A percentile compares a stretch with the other conserved stretches of the same genome.
Evolutionary conservation across 1,140 invertebrate genomes (phyloP).

Genomic region (Tyrophagus putrescentiae): DNA sequence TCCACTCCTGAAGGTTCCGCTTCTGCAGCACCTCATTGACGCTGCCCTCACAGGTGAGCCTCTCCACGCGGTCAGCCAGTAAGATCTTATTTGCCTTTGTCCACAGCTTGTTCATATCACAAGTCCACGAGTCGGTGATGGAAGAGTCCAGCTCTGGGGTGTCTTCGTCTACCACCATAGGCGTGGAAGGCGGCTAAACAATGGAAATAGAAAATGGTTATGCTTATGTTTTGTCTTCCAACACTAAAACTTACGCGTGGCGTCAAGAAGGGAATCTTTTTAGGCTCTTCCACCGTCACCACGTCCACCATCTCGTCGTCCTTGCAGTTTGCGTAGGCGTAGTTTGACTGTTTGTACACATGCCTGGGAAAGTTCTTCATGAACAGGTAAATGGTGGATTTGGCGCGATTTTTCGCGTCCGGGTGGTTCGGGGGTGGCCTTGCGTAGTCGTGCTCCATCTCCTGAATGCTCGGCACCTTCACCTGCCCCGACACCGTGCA

Average conservation of each 20-base stretch:
- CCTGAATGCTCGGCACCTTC: slow-evolving; percentile 29
- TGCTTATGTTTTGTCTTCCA: too few species aligned
- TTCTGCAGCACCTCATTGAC: slow-evolving; percentile 46
- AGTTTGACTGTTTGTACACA: not conserved
- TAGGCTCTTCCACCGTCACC: not conserved
- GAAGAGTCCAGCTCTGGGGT: not conserved
- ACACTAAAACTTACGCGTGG: slow-evolving; percentile 1
- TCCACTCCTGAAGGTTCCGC: slow-evolving; percentile 51
- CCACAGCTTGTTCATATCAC: slow-evolving; percentile 48
- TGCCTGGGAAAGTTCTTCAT: slow-evolving; percentile 32
- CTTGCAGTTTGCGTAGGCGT: too few species aligned
- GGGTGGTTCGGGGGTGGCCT: slow-evolving; percentile 53
- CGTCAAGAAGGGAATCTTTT: not conserved
- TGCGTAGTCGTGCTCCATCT: slow-evolving; percentile 50
- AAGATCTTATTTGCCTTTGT: slow-evolving; percentile 49
- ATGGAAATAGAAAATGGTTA: slow-evolving; percentile 36
- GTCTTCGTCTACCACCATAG: not conserved
- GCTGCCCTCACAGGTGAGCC: slow-evolving; percentile 42
- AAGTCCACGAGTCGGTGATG: slow-evolving; percentile 39
- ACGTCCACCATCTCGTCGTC: slow-evolving; percentile 2
- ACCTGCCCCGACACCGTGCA: slow-evolving; percentile 27
- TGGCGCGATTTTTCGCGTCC: slow-evolving; percentile 44
- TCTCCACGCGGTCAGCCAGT: slow-evolving; percentile 50
- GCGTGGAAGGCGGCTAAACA: slow-evolving; percentile 27
- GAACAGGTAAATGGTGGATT: slow-evolving; percentile 40